These are phyloP conservation scores for Scaptomyza caliginosa DNA, from an alignment of 2,888 invertebrate species.

Conservation along the genomic window DNA sequence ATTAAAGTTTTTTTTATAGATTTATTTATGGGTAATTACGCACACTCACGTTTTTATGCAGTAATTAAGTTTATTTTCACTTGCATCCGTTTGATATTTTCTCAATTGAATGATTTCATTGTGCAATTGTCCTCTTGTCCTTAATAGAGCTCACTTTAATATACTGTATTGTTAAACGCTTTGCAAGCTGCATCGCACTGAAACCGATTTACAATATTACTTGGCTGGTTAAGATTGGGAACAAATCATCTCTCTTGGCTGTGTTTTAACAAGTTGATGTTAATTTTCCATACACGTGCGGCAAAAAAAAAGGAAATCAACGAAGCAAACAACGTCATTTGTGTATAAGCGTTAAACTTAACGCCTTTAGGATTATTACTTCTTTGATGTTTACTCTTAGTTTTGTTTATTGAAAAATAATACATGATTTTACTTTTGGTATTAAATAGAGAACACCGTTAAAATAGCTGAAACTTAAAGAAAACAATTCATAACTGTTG, in stretches of 20 bases:
- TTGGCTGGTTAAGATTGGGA: conserved; percentile 3
- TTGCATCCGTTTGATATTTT: background rate
- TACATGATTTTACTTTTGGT: no score
- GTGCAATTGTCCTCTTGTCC: background rate
- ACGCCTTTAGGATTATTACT: background rate
- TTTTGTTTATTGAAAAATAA: background rate
- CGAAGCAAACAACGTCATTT: conserved; percentile 21
- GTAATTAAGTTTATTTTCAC: background rate
- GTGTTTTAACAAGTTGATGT: conserved; percentile 26
- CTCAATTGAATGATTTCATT: background rate
- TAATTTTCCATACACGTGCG: conserved; percentile 49
- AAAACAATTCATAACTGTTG: background rate
- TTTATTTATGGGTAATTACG: background rate
- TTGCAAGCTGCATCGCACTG: conserved; percentile 21
- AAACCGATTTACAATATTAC: background rate
- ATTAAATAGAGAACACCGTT: no score
- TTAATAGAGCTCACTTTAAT: background rate
- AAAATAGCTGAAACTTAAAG: no score
- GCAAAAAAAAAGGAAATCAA: background rate
- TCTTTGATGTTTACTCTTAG: background rate
- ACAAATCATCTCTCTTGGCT: background rate
- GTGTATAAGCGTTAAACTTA: conserved; percentile 11
- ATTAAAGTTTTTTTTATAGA: background rate
- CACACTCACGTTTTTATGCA: conserved; percentile 3
- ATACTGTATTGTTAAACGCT: conserved; percentile 1